Evolutionary conservation across 2,888 invertebrate species (phyloP).

Genomic region (Dynastes grantii): DNA sequence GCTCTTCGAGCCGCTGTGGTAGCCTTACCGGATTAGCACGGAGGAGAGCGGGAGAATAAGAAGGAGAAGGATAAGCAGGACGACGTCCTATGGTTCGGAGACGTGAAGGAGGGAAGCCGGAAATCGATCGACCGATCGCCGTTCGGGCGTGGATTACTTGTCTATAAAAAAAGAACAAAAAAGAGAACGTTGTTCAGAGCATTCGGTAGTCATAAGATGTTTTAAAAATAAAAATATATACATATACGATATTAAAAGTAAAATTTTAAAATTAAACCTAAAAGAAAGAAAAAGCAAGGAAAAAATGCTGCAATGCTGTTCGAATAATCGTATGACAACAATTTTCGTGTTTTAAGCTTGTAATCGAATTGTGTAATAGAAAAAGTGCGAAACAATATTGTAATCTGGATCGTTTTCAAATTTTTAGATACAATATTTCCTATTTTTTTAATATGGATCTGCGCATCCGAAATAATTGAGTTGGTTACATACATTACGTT

Average conservation of each 20-base stretch:
- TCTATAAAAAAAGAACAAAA: no score
- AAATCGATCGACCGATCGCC: not conserved
- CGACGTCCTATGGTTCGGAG: no score
- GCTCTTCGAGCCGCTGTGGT: conserved; percentile 77
- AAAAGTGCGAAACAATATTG: no score
- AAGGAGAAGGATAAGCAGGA: not conserved
- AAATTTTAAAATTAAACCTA: conserved; percentile 12
- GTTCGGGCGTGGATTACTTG: not conserved
- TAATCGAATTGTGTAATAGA: no score
- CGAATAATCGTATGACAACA: conserved; percentile 1
- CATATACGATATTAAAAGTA: conserved; percentile 8
- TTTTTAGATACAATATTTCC: no score
- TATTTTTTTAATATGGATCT: no score
- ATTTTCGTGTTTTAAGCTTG: not conserved
- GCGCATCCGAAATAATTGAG: no score
- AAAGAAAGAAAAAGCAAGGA: not conserved
- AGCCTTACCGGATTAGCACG: conserved; percentile 57
- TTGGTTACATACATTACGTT: no score
- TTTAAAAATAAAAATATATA: not conserved
- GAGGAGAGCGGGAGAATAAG: not conserved
- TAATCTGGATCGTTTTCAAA: no score
- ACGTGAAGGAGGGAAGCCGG: not conserved
- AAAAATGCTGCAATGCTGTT: conserved; percentile 24
- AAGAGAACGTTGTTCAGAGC: not conserved
- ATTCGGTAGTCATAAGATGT: not conserved